phyloP scores from a whole-genome alignment of 2,888 invertebrate species.

The Acrobasis suavella region DNA sequence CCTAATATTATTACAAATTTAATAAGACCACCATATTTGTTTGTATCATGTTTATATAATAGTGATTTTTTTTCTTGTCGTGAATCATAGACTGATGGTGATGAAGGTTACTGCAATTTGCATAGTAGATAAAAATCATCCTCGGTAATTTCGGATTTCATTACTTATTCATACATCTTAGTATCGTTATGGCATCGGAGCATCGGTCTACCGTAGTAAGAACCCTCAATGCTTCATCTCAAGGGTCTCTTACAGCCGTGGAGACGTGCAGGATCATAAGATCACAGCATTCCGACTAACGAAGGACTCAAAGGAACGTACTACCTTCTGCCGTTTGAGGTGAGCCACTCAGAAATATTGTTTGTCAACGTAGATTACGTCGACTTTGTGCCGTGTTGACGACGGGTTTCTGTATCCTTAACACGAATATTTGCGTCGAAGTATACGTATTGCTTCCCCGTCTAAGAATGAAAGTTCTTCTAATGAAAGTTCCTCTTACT shows the following conservation, averaged over 20 bases:
- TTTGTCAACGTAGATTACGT: not conserved
- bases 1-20: too few relatives aligned
- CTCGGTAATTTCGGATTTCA: not conserved
- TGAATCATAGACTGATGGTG: too few relatives aligned
- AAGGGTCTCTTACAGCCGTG: slow-evolving; percentile 1
- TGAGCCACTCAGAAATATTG: not conserved
- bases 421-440: too few relatives aligned
- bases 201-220: slow-evolving; percentile 14
- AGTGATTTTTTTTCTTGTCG: too few relatives aligned
- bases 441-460: too few relatives aligned
- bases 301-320: slow-evolving; percentile 30
- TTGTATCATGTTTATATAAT: too few relatives aligned
- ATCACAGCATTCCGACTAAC: slow-evolving; percentile 35
- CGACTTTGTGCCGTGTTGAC: not conserved
- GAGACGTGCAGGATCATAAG: slow-evolving; percentile 35
- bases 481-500: too few relatives aligned
- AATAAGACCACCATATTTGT: too few relatives aligned
- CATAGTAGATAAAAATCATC: too few relatives aligned
- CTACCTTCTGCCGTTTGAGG: not conserved
- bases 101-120: too few relatives aligned
- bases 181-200: slow-evolving; percentile 1
- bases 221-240: slow-evolving; percentile 1
- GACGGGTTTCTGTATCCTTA: not conserved
- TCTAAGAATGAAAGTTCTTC: too few relatives aligned
- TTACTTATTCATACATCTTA: not conserved